These are phyloP conservation scores for Gopherus evgoodei DNA, from an alignment of 2,113 vertebrate genomes.

Conservation along the genomic window DNA sequence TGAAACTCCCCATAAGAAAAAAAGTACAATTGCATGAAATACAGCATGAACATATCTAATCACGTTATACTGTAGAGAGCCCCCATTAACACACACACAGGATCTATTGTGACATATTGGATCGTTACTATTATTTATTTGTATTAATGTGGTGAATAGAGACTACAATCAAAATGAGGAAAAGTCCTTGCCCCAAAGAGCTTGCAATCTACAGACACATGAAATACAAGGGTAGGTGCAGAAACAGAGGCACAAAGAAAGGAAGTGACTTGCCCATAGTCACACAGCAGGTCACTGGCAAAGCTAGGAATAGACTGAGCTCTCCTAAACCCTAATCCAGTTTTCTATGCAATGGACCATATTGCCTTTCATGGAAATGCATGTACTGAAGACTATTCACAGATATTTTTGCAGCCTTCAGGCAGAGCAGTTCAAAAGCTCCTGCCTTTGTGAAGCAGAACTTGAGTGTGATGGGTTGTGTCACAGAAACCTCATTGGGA, in stretches of 20 bases:
- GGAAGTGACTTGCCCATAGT: neutral
- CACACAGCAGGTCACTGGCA: neutral
- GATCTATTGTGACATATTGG: neutral
- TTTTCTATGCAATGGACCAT: neutral
- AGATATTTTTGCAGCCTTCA: neutral
- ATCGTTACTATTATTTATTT: neutral
- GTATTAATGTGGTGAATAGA: neutral
- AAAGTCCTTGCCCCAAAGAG: neutral
- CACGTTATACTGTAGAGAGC: neutral
- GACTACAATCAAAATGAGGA: neutral
- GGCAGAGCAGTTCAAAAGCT: neutral
- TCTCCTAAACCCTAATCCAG: neutral
- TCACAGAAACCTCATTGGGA: too few species aligned
- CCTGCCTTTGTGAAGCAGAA: neutral
- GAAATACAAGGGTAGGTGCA: neutral
- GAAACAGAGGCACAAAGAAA: neutral
- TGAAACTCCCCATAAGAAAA: neutral
- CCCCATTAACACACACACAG: neutral
- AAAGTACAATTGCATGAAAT: neutral
- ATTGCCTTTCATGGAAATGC: neutral
- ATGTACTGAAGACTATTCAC: neutral
- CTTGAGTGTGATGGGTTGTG: neutral
- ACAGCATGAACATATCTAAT: neutral
- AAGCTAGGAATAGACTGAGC: neutral
- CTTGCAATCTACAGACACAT: rapidly evolving